Evolutionary conservation across 2,888 invertebrate genomes (phyloP).

Genomic region (Drosophila prolongata): DNA sequence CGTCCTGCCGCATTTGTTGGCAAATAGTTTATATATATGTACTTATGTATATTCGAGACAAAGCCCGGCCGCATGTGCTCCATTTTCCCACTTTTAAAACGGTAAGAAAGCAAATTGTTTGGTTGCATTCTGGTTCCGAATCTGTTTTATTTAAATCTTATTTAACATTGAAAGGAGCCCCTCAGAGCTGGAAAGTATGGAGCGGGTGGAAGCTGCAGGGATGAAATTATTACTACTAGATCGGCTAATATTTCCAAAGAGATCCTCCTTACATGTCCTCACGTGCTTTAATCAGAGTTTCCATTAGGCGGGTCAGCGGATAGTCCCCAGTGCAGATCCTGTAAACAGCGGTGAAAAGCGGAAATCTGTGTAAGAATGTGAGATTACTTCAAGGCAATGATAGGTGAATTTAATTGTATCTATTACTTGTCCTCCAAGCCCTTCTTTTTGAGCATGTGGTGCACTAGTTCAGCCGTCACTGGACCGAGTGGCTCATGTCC

Average conservation of each 20-base stretch:
- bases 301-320: constrained; percentile 56
- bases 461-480: constrained; percentile 97
- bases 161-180: constrained; percentile 1
- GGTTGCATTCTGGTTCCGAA: constrained; percentile 7
- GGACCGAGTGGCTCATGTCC: constrained; percentile 99
- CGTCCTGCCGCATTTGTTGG: constrained; percentile 18
- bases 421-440: constrained; percentile 91
- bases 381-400: neutral
- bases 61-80: constrained; percentile 13
- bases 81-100: constrained; percentile 8
- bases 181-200: constrained; percentile 62
- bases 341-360: constrained; percentile 61
- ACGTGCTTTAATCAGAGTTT: constrained; percentile 63
- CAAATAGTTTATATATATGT: constrained; percentile 31
- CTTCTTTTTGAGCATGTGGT: constrained; percentile 94
- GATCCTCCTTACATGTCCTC: constrained; percentile 66
- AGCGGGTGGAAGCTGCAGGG: constrained; percentile 61
- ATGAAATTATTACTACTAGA: neutral
- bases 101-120: constrained; percentile 8
- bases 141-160: constrained; percentile 25
- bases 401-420: neutral
- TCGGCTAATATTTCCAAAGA: neutral
- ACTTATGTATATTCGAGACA: constrained; percentile 19
- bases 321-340: constrained; percentile 58
- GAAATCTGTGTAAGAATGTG: constrained; percentile 46